These are phyloP conservation scores for Octopus sinensis DNA, from an alignment of 1,140 invertebrate genomes.

Conservation along the genomic window DNA sequence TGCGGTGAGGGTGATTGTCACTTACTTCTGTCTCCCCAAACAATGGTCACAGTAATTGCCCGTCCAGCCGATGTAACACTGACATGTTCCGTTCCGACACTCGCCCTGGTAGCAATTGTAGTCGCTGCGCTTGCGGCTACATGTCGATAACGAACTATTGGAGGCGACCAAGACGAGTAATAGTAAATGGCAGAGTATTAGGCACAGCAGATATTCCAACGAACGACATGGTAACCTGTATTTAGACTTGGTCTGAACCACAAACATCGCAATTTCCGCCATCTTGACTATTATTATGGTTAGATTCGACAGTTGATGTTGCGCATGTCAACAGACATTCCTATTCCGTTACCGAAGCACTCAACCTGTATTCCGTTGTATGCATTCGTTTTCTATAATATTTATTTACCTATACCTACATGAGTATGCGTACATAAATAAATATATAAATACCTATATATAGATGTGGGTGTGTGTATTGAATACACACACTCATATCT, in stretches of 20 bases:
- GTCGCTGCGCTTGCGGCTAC: constrained; percentile 24
- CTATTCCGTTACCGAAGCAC: not conserved
- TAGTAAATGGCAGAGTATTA: constrained; percentile 22
- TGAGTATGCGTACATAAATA: too few relatives aligned
- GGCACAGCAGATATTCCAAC: constrained; percentile 11
- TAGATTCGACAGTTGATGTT: not conserved
- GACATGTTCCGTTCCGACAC: constrained; percentile 80
- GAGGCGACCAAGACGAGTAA: constrained; percentile 26
- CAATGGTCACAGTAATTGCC: constrained; percentile 83
- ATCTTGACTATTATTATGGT: constrained; percentile 14
- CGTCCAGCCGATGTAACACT: constrained; percentile 86
- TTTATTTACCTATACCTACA: too few relatives aligned
- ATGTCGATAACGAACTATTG: constrained; percentile 19
- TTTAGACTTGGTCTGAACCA: constrained; percentile 79
- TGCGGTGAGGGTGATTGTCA: constrained; percentile 18
- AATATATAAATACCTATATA: too few relatives aligned
- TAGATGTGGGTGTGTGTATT: too few relatives aligned
- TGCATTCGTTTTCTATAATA: too few relatives aligned
- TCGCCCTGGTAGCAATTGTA: constrained; percentile 67
- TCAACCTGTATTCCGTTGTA: too few relatives aligned
- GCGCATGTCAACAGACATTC: constrained; percentile 3
- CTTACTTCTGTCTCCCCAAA: constrained; percentile 86
- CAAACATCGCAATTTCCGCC: constrained; percentile 64
- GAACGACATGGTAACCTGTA: constrained; percentile 64
- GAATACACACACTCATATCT: too few relatives aligned